A percentile compares a stretch with the other conserved stretches of the same genome.
Conservation (phyloP, 23 tunicate species). For the Styela plicata region DNA sequence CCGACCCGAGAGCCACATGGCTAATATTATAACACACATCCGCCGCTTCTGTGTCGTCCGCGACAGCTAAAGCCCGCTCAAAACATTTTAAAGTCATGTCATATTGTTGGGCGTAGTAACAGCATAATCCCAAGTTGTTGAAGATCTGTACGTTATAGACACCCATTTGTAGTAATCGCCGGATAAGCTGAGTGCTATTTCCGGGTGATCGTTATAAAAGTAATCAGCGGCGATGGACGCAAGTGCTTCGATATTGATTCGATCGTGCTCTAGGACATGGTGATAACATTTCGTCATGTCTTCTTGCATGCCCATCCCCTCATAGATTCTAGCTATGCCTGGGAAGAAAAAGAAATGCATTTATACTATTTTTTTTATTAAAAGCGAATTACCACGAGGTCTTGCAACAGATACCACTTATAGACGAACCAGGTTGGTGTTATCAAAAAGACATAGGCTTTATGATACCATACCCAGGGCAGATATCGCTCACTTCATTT, state of each 20-base stretch:
- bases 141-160: slow-evolving; percentile 70
- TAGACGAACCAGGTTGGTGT: too few species aligned
- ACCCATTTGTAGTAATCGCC: slow-evolving; percentile 86
- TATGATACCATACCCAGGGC: too few species aligned
- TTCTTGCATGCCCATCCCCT: slow-evolving; percentile 61
- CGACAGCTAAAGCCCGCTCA: slow-evolving; percentile 69
- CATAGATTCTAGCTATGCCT: slow-evolving; percentile 68
- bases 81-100: slow-evolving; percentile 89
- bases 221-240: slow-evolving; percentile 88
- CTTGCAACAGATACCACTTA: too few species aligned
- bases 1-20: slow-evolving; percentile 90
- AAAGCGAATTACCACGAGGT: too few species aligned
- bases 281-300: slow-evolving; percentile 71
- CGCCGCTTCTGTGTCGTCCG: slow-evolving; percentile 62
- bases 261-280: slow-evolving; percentile 52
- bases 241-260: slow-evolving; percentile 75
- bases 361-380: too few species aligned
- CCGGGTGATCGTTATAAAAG: slow-evolving; percentile 90
- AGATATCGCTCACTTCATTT: too few species aligned
- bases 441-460: too few species aligned
- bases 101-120: slow-evolving; percentile 90
- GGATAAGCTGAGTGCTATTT: slow-evolving; percentile 67
- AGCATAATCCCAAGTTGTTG: slow-evolving; percentile 80
- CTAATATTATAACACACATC: slow-evolving; percentile 92
- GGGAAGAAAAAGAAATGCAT: background rate